A percentile compares a stretch with the other conserved stretches of the same genome.
These are phyloP conservation scores for Myrmecophaga tridactyla DNA, from an alignment of 2,113 vertebrate genomes.

Conservation along the genomic window DNA sequence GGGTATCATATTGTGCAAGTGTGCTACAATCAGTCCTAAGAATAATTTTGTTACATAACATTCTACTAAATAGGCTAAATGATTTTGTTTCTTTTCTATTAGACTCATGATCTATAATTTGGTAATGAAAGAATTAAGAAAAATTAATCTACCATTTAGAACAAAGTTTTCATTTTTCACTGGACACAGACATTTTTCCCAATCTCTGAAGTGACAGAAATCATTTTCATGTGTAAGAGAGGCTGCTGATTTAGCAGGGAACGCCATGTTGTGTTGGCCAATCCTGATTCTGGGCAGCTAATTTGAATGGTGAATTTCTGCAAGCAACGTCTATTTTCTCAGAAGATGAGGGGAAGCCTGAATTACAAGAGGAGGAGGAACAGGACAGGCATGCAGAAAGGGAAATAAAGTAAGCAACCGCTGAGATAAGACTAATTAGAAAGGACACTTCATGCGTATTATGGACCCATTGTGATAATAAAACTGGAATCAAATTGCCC, in stretches of 20 bases:
- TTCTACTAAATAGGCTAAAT: not conserved
- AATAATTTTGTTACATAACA: constrained; percentile 21
- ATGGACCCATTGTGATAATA: constrained; percentile 92
- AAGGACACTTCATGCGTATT: constrained; percentile 95
- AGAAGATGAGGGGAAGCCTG: constrained; percentile 69
- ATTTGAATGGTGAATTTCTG: constrained; percentile 52
- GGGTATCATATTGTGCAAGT: not conserved
- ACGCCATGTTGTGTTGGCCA: constrained; percentile 15
- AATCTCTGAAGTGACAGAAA: not conserved
- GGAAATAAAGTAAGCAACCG: constrained; percentile 77
- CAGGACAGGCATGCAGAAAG: constrained; percentile 71
- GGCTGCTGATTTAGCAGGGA: constrained; percentile 3
- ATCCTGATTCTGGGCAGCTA: constrained; percentile 50
- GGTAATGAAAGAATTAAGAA: not conserved
- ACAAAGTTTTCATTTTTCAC: constrained; percentile 41
- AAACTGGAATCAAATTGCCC: constrained; percentile 92
- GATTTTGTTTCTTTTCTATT: not conserved
- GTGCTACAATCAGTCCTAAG: not conserved
- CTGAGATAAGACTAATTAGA: constrained; percentile 90
- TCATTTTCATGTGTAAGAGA: constrained; percentile 40
- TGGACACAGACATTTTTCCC: not conserved
- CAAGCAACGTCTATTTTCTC: constrained; percentile 77
- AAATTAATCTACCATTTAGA: not conserved
- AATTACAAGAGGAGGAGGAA: not conserved
- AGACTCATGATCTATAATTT: not conserved